These are phyloP conservation scores for Corythornis madagascariensis DNA, from an alignment of 2,113 vertebrate genomes.

Conservation along the genomic window DNA sequence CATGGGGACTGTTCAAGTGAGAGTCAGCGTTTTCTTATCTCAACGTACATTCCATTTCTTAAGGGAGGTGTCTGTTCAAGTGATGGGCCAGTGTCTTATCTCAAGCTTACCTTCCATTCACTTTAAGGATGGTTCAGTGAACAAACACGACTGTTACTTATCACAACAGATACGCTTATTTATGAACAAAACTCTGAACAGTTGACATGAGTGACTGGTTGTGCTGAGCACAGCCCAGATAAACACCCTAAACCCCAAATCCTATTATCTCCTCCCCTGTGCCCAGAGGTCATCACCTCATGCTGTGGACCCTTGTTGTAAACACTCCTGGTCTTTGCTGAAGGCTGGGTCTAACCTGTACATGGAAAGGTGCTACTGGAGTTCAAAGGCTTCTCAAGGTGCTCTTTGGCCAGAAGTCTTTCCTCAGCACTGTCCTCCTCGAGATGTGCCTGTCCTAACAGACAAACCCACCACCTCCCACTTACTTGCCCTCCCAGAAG, in stretches of 20 bases:
- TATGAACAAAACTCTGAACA: neutral
- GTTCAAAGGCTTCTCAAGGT: neutral
- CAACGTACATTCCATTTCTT: too few relatives aligned
- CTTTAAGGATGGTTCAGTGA: too few relatives aligned
- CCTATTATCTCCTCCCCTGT: neutral
- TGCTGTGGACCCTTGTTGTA: neutral
- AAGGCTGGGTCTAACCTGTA: neutral
- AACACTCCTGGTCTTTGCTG: neutral
- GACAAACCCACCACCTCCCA: neutral
- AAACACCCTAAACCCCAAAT: neutral
- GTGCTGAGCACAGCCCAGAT: neutral
- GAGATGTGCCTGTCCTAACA: neutral
- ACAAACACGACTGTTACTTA: too few relatives aligned
- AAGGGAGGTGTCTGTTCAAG: too few relatives aligned
- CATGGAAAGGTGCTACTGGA: rapidly evolving
- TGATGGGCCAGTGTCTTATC: too few relatives aligned
- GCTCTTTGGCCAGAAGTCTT: neutral
- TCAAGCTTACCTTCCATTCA: too few relatives aligned
- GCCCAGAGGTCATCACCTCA: neutral
- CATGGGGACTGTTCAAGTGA: too few relatives aligned
- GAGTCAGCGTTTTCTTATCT: too few relatives aligned
- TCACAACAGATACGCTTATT: rapidly evolving
- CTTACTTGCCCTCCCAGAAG: too few relatives aligned
- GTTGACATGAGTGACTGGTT: neutral
- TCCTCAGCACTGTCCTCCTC: rapidly evolving